phyloP scores from a whole-genome alignment of 2,113 vertebrate genomes.

The Piaya cayana region DNA sequence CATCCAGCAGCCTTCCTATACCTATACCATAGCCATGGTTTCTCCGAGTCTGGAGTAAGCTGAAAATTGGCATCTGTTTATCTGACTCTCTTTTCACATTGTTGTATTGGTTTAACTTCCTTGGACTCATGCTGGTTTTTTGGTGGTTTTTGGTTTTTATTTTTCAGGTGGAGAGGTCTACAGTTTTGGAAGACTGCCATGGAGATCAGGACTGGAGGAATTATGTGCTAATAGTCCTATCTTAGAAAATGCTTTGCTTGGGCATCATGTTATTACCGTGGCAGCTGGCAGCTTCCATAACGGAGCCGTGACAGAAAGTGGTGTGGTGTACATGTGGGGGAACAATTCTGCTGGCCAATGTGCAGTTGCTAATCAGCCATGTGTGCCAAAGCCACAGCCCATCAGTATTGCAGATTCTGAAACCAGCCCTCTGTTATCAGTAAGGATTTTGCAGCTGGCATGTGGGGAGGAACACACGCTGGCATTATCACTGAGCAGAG shows the following conservation, averaged over 20 bases:
- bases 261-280: slow-evolving; percentile 84
- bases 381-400: slow-evolving; percentile 84
- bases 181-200: slow-evolving; percentile 89
- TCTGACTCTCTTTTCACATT: background rate
- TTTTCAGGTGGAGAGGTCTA: slow-evolving; percentile 89
- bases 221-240: slow-evolving; percentile 66
- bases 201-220: slow-evolving; percentile 78
- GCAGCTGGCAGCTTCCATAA: slow-evolving; percentile 90
- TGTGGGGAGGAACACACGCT: slow-evolving; percentile 92
- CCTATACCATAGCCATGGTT: background rate
- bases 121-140: background rate
- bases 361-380: slow-evolving; percentile 78
- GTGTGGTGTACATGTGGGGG: slow-evolving; percentile 94
- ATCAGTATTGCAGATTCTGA: slow-evolving; percentile 85
- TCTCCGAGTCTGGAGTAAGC: background rate
- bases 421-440: slow-evolving; percentile 71
- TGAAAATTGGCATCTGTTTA: background rate
- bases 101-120: background rate
- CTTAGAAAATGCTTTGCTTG: slow-evolving; percentile 84
- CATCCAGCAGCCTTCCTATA: background rate
- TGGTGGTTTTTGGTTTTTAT: background rate
- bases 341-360: slow-evolving; percentile 92
- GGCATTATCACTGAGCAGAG: slow-evolving; percentile 85
- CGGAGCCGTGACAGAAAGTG: slow-evolving; percentile 90
- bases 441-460: slow-evolving; percentile 86